phyloP scores from a whole-genome alignment of 2,888 invertebrate species.

The Acanthococcus lagerstroemiae region DNA sequence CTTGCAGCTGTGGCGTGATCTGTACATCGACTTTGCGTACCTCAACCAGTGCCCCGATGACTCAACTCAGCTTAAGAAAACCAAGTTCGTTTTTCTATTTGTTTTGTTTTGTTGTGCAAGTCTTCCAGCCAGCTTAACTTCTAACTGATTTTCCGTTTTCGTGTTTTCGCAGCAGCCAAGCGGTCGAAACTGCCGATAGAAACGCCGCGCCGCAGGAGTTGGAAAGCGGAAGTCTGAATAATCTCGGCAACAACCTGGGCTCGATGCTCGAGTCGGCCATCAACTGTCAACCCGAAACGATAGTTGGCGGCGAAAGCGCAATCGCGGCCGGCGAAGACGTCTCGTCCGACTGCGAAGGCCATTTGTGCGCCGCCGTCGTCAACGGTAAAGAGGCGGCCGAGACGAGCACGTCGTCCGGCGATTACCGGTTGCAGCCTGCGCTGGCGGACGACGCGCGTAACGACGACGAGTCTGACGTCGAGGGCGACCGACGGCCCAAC shows the following conservation, averaged over 20 bases:
- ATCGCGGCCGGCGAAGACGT: neutral
- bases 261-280: slow-evolving; percentile 25
- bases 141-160: neutral
- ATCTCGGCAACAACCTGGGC: slow-evolving; percentile 19
- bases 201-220: neutral
- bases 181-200: neutral
- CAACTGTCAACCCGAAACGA: slow-evolving; percentile 18
- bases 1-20: slow-evolving; percentile 71
- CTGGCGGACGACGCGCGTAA: neutral
- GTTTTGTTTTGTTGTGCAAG: too few relatives aligned
- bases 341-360: neutral
- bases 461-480: neutral
- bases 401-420: neutral
- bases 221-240: slow-evolving; percentile 20
- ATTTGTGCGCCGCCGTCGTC: neutral
- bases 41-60: slow-evolving; percentile 35
- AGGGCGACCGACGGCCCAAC: neutral
- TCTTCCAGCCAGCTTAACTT: too few relatives aligned
- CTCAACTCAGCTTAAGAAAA: too few relatives aligned
- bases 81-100: too few relatives aligned
- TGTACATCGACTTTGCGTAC: slow-evolving; percentile 56
- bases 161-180: neutral
- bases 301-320: neutral
- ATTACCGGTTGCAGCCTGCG: neutral
- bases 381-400: neutral